These are phyloP conservation scores for Burhinus oedicnemus DNA, from an alignment of 2,113 vertebrate species.

Conservation along the genomic window DNA sequence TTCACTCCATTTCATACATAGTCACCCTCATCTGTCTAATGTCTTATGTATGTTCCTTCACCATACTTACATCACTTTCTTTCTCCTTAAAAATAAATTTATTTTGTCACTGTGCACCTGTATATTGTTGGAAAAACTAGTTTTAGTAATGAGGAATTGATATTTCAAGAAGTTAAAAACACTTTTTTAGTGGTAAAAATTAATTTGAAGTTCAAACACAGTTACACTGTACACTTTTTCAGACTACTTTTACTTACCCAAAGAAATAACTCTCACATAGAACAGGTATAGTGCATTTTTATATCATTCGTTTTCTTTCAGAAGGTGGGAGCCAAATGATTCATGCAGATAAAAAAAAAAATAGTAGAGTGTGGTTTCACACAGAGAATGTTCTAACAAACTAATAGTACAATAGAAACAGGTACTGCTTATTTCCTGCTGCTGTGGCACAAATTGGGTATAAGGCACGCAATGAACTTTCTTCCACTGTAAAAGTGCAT, in stretches of 20 bases:
- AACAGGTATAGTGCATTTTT: neutral
- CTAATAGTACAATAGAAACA: neutral
- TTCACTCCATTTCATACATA: slow-evolving; percentile 40
- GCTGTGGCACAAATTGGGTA: neutral
- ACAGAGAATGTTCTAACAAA: neutral
- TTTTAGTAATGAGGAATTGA: neutral
- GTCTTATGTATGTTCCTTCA: slow-evolving; percentile 50
- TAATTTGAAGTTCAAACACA: neutral
- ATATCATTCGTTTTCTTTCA: neutral
- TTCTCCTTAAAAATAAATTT: slow-evolving; percentile 25
- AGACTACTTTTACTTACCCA: neutral
- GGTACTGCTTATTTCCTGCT: neutral
- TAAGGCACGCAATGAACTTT: neutral
- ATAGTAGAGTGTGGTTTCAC: neutral
- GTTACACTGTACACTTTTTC: neutral
- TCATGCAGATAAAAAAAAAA: neutral
- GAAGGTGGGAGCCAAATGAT: neutral
- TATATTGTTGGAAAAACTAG: neutral
- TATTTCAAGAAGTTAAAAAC: neutral
- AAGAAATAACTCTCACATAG: neutral
- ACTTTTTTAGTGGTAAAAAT: neutral
- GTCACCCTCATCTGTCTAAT: neutral
- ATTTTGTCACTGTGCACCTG: slow-evolving; percentile 52
- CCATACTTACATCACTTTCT: slow-evolving; percentile 33
- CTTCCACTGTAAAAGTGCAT: neutral